A percentile compares a stretch with the other conserved stretches of the same genome.
phyloP scores from a whole-genome alignment of 2,888 invertebrate genomes.

The Entomobrya multifasciata region DNA sequence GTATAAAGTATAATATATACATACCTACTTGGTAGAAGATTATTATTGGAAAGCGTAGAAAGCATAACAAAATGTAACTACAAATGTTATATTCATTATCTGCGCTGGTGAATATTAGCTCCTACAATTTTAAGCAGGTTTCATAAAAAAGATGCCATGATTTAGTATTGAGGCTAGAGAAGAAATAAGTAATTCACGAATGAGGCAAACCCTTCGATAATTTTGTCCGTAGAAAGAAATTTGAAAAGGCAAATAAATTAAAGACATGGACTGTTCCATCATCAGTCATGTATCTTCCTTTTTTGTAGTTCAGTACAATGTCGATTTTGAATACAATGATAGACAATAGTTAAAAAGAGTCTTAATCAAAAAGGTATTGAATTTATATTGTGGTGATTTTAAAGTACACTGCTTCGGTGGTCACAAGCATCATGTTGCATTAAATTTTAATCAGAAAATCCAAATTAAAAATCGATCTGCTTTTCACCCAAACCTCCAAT shows the following conservation, averaged over 20 bases:
- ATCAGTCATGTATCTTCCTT: not conserved
- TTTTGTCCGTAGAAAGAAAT: not conserved
- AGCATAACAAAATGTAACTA: no score
- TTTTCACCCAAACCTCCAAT: conserved; percentile 21
- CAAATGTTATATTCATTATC: no score
- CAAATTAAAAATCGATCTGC: conserved; percentile 72
- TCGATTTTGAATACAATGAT: no score
- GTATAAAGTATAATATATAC: no score
- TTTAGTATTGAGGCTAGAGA: not conserved
- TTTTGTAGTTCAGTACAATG: no score
- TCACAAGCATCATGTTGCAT: conserved; percentile 57
- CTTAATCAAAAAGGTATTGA: no score
- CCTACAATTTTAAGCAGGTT: not conserved
- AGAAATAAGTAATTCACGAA: conserved; percentile 19
- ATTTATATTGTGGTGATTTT: conserved; percentile 33
- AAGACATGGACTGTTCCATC: not conserved
- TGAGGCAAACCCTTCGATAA: conserved; percentile 24
- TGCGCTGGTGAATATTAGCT: no score
- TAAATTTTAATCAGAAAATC: conserved; percentile 72
- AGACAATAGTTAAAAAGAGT: no score
- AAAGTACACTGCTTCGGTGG: conserved; percentile 48
- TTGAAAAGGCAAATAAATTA: conserved; percentile 19
- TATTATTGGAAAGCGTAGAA: no score
- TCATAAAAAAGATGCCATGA: not conserved
- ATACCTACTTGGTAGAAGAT: no score